phyloP scores from a whole-genome alignment of 37 sponge, comb jelly and placozoan genomes.

The Ianthella basta region DNA sequence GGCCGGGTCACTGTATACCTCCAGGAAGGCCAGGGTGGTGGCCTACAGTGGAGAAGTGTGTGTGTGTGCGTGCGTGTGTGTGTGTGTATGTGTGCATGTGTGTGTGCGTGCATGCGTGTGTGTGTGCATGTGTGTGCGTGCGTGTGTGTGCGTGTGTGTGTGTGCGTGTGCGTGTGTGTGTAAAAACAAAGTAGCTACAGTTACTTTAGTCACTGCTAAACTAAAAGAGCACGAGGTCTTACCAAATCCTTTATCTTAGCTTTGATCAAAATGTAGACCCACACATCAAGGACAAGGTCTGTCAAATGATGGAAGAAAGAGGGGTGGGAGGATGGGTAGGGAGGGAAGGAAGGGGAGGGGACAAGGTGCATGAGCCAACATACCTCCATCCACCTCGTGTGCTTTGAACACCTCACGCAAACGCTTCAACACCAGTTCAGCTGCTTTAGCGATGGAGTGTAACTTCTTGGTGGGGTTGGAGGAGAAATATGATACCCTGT shows the following conservation, averaged over 20 bases:
- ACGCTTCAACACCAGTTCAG: constrained; percentile 62
- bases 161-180: background rate
- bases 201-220: no score
- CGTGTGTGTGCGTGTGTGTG: background rate
- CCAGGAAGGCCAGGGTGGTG: constrained; percentile 72
- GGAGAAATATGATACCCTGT: constrained; percentile 60
- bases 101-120: no score
- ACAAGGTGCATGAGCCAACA: no score
- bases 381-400: constrained; percentile 29
- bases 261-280: constrained; percentile 70
- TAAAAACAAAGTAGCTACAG: no score
- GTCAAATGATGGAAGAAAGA: constrained; percentile 34
- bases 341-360: no score
- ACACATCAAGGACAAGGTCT: constrained; percentile 71
- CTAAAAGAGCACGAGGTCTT: no score
- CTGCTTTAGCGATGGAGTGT: constrained; percentile 60
- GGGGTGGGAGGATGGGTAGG: no score
- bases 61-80: no score
- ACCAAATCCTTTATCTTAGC: constrained; percentile 56
- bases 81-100: no score
- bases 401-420: background rate
- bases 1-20: constrained; percentile 64
- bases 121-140: no score
- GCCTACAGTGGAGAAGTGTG: constrained; percentile 42
- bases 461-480: constrained; percentile 76